Base-by-base conservation (phyloP, 2,797 vertebrate species). In the Myotis findleyi region DNA sequence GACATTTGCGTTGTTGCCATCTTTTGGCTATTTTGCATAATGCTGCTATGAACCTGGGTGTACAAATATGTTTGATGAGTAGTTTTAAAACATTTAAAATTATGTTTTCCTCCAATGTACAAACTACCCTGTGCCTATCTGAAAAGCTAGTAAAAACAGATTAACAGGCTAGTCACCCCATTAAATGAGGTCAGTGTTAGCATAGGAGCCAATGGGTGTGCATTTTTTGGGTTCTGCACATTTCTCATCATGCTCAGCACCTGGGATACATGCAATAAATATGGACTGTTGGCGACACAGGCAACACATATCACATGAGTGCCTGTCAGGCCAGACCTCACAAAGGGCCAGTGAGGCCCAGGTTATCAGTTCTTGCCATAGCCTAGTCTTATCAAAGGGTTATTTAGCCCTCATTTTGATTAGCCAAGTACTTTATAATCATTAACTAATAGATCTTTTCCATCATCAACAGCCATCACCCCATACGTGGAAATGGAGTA, bases 391-490 rank as follows among this genome's bases (percentile, higher is more conserved):
- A 86, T 89, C 80, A 68, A 91, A 75, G 30, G 11, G 59, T 81
- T 81, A 89, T 49, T 91, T 87, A 36, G 36, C 27, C 17, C 36
- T 89, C 72, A 41, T 91, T 89, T 94, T 93, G 82, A 95, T 95
- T 88, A 87, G 69, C 59, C 82, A 95, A 91, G 79, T 80, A 55
- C 87, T 96, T 94, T 87, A 85, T 79, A 90, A 85, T 79, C 64
- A 92, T 88, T 97, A 94, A 83, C 88, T 88, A 76, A 71, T 71
- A 82, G 69, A 53, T 92, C 75, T 91, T 96, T 96, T 79, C 75
- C 44, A 81, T 81, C 93, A 80, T 33, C 57, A 82, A 57, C 36
- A 91, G 41, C 25, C 82, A 64, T 84, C 51, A 86, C n/a, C 66
- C 27, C 16, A 44, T 89, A 89, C 41, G 90, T 94, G 13, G 82